Evolutionary conservation across 2,113 vertebrate species (phyloP).

Genomic region (Scortum barcoo): DNA sequence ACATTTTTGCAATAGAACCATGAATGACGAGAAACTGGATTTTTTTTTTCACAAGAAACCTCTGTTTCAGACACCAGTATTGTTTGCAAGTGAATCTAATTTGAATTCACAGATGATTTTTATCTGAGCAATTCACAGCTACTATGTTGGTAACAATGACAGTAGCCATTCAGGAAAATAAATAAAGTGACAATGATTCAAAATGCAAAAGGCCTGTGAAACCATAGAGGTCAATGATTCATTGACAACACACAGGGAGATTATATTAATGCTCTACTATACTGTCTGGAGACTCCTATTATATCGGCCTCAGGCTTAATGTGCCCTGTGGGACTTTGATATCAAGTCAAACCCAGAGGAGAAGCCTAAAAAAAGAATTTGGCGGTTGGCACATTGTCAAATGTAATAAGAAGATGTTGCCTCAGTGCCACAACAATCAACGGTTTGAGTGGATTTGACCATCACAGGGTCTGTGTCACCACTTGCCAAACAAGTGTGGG

Average conservation of each 20-base stretch:
- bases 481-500: background rate
- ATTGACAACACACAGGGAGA: background rate
- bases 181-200: background rate
- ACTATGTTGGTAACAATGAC: background rate
- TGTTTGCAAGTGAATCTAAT: background rate
- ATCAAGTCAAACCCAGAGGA: conserved; percentile 2
- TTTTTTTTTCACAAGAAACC: too few species aligned
- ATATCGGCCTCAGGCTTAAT: background rate
- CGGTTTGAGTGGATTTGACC: background rate
- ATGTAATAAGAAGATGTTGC: background rate
- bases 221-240: background rate
- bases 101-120: background rate
- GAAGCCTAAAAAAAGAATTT: background rate
- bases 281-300: background rate
- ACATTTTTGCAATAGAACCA: background rate
- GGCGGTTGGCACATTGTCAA: conserved; percentile 13
- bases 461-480: background rate
- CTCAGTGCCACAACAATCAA: conserved; percentile 5
- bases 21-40: background rate
- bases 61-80: too few species aligned
- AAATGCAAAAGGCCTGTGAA: background rate
- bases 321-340: background rate
- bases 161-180: background rate
- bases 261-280: background rate
- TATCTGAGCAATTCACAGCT: background rate